These are phyloP conservation scores for Sinopyrophorus schimmeli DNA, from an alignment of 2,888 invertebrate species.

Conservation along the genomic window DNA sequence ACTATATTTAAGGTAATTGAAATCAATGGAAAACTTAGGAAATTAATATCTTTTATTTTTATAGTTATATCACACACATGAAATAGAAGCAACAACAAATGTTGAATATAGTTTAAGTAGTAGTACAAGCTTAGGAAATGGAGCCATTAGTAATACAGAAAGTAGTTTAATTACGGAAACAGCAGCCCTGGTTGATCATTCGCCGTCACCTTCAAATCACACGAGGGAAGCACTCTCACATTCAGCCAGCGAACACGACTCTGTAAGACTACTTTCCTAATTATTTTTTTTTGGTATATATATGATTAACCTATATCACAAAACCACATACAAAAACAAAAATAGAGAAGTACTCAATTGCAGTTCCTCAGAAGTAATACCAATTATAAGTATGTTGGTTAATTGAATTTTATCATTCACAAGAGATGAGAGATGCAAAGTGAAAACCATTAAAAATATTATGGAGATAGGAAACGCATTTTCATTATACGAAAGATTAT, in stretches of 20 bases:
- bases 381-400: too few species aligned
- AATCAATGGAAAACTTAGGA: background rate
- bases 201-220: conserved; percentile 40
- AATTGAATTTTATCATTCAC: too few species aligned
- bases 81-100: conserved; percentile 46
- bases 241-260: conserved; percentile 76
- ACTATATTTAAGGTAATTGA: conserved; percentile 28
- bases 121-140: conserved; percentile 47
- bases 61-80: conserved; percentile 31
- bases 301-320: too few species aligned
- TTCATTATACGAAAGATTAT: too few species aligned
- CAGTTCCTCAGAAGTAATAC: too few species aligned
- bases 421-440: too few species aligned
- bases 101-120: conserved; percentile 53
- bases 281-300: too few species aligned
- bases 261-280: conserved; percentile 60
- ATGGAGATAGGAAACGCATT: too few species aligned
- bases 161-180: conserved; percentile 58
- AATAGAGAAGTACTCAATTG: too few species aligned
- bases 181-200: conserved; percentile 31
- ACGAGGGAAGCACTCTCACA: conserved; percentile 73
- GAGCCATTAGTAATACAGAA: conserved; percentile 30
- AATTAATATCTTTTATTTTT: conserved; percentile 1
- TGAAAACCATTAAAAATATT: too few species aligned
- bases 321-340: too few species aligned